Evolutionary conservation across 1,140 invertebrate genomes (phyloP).

Genomic region (Hyles vespertilio): DNA sequence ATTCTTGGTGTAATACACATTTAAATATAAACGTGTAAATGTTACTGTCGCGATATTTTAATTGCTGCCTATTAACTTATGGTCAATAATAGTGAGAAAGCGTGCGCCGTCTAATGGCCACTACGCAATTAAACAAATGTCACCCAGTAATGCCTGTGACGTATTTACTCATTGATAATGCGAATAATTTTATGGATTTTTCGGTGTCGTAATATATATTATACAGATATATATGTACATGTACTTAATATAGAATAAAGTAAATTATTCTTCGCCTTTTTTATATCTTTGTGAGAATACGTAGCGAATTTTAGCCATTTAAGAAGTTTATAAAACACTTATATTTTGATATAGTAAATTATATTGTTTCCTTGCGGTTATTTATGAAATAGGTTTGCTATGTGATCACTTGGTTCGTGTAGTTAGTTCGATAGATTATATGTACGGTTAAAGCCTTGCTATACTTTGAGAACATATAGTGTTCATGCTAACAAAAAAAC

Average conservation of each 20-base stretch:
- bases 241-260: no score
- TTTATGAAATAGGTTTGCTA: no score
- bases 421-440: no score
- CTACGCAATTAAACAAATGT: constrained; percentile 19
- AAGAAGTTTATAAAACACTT: no score
- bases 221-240: background rate
- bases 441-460: no score
- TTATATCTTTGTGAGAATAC: background rate
- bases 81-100: constrained; percentile 24
- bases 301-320: no score
- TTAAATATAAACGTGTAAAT: background rate
- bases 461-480: no score
- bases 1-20: background rate
- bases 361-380: no score
- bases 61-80: constrained; percentile 11
- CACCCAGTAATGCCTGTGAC: constrained; percentile 9
- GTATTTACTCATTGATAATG: background rate
- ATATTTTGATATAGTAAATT: no score
- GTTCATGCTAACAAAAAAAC: no score
- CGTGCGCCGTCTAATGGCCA: constrained; percentile 23
- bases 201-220: background rate
- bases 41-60: constrained; percentile 10
- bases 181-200: background rate
- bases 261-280: no score
- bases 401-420: no score